These are phyloP conservation scores for Anabacerthia variegaticeps DNA, from an alignment of 2,797 vertebrate genomes.

Conservation along the genomic window DNA sequence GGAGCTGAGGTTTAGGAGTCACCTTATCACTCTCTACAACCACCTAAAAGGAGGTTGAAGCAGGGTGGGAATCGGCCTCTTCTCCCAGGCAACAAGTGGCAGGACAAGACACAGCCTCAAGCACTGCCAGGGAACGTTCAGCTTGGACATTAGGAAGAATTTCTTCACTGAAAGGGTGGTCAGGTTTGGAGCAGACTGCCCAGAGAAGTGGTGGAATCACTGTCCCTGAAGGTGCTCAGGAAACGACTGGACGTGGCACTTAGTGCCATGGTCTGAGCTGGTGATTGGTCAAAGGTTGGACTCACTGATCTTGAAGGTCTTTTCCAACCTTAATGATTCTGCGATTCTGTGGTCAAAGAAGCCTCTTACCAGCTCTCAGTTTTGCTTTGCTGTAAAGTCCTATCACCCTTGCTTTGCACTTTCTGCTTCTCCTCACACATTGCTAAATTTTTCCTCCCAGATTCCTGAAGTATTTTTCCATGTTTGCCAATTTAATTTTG, in stretches of 20 bases:
- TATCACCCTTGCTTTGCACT: neutral
- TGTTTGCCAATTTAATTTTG: neutral
- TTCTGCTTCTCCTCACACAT: neutral
- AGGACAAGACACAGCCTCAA: neutral
- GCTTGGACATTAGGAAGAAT: neutral
- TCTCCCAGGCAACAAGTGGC: neutral
- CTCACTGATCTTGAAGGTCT: neutral
- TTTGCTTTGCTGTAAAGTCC: neutral
- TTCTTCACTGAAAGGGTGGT: neutral
- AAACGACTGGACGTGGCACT: neutral
- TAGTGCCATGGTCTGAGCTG: neutral
- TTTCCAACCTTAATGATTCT: neutral
- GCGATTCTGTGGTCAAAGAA: neutral
- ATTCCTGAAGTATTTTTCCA: neutral
- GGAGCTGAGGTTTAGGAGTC: neutral
- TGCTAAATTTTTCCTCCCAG: neutral
- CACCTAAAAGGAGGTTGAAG: neutral
- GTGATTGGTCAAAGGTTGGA: neutral
- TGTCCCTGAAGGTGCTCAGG: neutral
- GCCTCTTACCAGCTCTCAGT: neutral
- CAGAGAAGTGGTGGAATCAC: neutral
- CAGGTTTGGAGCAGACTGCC: neutral
- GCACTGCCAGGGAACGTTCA: neutral
- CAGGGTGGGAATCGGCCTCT: neutral
- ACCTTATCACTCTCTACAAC: neutral